A percentile compares a stretch with the other conserved stretches of the same genome.
Evolutionary conservation across 2,797 vertebrate genomes (phyloP).

Genomic region (Enteromius viviparus): DNA sequence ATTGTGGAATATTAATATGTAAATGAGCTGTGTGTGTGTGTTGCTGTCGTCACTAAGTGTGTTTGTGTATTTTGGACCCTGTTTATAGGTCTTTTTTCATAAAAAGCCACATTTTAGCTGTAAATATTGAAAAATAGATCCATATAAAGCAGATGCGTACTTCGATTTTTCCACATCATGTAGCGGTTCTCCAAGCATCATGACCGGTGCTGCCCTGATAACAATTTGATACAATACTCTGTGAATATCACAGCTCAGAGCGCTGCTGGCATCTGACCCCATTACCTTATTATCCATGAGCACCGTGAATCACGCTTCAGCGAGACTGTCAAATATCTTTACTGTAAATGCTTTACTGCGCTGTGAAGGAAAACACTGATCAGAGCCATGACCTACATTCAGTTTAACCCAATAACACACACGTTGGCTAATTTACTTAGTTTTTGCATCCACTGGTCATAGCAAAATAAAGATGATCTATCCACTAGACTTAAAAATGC

Average conservation of each 20-base stretch:
- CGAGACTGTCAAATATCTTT: slow-evolving; percentile 21
- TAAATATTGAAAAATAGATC: not conserved
- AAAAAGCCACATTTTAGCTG: not conserved
- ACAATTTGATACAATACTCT: not conserved
- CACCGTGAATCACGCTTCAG: slow-evolving; percentile 13
- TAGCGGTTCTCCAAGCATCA: not conserved
- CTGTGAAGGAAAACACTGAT: not conserved
- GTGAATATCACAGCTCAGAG: not conserved
- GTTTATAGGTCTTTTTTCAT: not conserved
- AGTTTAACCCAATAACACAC: not conserved
- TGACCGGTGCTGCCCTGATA: not conserved
- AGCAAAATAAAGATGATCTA: not conserved
- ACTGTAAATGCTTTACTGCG: slow-evolving; percentile 1
- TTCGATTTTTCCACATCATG: not conserved
- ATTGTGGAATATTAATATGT: not conserved
- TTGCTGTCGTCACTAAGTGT: not conserved
- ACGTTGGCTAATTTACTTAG: not conserved
- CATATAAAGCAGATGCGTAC: not conserved
- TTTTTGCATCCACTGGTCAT: not conserved
- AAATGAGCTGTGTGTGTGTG: not conserved
- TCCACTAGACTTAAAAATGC: not conserved
- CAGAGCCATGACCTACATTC: not conserved
- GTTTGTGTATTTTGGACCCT: not conserved
- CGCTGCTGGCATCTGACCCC: slow-evolving; percentile 18
- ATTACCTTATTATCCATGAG: slow-evolving; percentile 29